Evolutionary conservation across 2,888 invertebrate genomes (phyloP).

Genomic region (Cryptus viduatorius): DNA sequence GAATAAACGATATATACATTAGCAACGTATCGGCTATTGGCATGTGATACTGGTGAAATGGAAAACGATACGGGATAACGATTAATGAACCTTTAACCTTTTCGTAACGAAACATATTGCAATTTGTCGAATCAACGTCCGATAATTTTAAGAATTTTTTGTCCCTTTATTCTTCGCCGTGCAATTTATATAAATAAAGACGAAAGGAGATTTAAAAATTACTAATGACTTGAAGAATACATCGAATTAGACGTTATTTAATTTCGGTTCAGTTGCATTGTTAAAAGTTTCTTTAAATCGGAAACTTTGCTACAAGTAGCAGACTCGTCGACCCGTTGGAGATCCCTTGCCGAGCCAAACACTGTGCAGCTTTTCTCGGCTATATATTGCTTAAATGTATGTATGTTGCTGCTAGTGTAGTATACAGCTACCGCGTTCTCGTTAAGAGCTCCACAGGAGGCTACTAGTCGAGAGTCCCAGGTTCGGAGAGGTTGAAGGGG

Average conservation of each 20-base stretch:
- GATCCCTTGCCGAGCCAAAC: constrained; percentile 4
- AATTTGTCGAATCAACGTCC: neutral
- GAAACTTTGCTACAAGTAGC: neutral
- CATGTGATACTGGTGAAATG: neutral
- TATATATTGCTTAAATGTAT: constrained; percentile 29
- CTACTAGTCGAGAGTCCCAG: constrained; percentile 25
- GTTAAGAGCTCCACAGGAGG: constrained; percentile 51
- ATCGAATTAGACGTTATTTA: neutral
- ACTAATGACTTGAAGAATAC: neutral
- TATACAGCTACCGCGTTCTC: constrained; percentile 39
- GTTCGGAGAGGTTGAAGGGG: constrained; percentile 33
- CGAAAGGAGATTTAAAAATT: no score
- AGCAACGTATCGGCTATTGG: neutral
- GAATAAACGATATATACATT: neutral
- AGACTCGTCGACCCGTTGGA: neutral
- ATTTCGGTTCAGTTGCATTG: neutral
- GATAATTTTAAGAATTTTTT: neutral
- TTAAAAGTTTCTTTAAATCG: neutral
- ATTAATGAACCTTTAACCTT: neutral
- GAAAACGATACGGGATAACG: neutral
- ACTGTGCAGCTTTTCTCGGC: neutral
- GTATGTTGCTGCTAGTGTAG: constrained; percentile 25
- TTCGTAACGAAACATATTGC: neutral
- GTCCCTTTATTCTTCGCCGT: neutral
- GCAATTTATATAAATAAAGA: no score